Conservation (phyloP, 2,113 vertebrate genomes). For the Trochalopteron elliotii region DNA sequence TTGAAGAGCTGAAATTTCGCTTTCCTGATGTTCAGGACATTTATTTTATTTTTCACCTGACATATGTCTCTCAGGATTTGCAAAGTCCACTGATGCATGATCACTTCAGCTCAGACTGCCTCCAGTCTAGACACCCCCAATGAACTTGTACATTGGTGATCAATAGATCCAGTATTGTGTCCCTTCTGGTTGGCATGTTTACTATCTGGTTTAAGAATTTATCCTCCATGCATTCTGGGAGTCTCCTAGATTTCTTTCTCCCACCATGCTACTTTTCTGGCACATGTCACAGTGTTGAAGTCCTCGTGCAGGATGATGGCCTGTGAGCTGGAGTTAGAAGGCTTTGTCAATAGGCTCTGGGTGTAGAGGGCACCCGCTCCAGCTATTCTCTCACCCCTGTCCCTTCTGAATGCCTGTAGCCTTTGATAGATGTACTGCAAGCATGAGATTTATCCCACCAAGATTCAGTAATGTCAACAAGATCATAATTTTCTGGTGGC, state of each 20-base stretch:
- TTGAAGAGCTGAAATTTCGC: not conserved
- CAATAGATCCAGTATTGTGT: not conserved
- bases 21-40: not conserved
- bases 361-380: not conserved
- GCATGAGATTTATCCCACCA: not conserved
- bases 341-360: not conserved
- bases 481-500: not conserved
- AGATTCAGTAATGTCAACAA: not conserved
- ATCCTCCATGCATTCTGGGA: not conserved
- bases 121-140: not conserved
- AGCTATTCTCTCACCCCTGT: not conserved
- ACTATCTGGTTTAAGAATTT: not conserved
- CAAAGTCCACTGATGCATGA: not conserved
- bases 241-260: not conserved
- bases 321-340: not conserved
- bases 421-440: not conserved
- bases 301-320: fast-evolving
- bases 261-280: fast-evolving
- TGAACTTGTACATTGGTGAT: not conserved
- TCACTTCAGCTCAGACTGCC: not conserved
- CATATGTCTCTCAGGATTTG: not conserved
- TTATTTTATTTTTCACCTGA: not conserved
- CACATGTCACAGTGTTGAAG: not conserved
- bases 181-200: not conserved
- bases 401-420: not conserved